A percentile compares a stretch with the other conserved stretches of the same genome.
phyloP scores from a whole-genome alignment of 2,888 invertebrate genomes.

The Agrochola litura region DNA sequence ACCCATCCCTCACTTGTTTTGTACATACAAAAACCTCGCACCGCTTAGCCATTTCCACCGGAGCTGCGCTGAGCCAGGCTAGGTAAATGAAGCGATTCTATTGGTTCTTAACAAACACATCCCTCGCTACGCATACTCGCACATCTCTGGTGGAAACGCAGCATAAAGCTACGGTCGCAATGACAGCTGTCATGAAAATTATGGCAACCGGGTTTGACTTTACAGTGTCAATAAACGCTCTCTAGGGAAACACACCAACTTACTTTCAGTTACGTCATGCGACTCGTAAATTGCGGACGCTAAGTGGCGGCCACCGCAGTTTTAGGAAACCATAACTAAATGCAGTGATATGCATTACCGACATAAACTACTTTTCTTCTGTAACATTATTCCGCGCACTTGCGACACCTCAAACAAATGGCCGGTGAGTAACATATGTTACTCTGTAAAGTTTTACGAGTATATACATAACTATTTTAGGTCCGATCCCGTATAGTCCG shows the following conservation, averaged over 20 bases:
- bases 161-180: no score
- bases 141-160: no score
- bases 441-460: conserved; percentile 37
- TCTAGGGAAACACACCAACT: background rate
- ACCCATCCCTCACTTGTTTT: no score
- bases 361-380: background rate
- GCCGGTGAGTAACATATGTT: conserved; percentile 19
- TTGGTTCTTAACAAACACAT: no score
- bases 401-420: conserved; percentile 22
- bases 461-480: conserved; percentile 31
- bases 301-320: background rate
- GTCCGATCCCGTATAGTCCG: background rate
- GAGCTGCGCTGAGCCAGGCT: no score
- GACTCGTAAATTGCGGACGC: background rate
- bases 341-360: background rate
- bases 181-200: background rate
- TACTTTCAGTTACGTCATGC: background rate
- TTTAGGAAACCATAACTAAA: no score
- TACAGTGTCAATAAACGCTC: no score
- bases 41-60: no score
- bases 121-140: no score
- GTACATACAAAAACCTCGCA: no score
- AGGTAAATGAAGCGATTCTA: no score
- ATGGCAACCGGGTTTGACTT: background rate
- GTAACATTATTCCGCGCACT: conserved; percentile 11